Evolutionary conservation across 2,113 vertebrate species (phyloP), one percentile per base, ranked within the genome.

Genomic region (Ursus arctos): DNA sequence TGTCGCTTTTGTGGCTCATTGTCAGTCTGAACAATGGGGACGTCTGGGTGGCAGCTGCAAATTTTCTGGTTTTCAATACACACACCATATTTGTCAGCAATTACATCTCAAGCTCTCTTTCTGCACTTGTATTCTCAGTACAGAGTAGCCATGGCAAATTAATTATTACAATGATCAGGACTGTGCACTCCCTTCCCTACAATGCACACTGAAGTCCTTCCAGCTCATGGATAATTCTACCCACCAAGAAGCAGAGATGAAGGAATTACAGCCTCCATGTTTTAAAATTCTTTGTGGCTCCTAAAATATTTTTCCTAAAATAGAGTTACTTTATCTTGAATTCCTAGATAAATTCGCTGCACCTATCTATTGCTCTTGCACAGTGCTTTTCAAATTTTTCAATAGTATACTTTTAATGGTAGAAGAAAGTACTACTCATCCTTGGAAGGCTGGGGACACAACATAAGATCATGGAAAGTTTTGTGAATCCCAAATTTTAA

Each of bases 41-140:
- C 91, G 95, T 97, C 93, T 96, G 98, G 98, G 98, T 43, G 96
- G 97, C 99, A 99, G 99, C 98, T 99, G 99, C 98, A 97, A 53
- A 93, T 97, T 95, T 91, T 95, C 91, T 96, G 88, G 91, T 98
- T 96, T 97, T 98, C 98, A 98, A 61, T 96, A 83, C 91, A 74
- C 90, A 93, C 14, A 82, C 95, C 53, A 26, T 97, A 95, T 97
- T 98, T 98, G 97, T 79, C 98, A 97, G 95, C 94, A 98, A 98
- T 98, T 98, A 95, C 18, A 61, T 98, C 96, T 95, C 95, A 96
- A 47, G 57, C 88, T 95, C 95, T 98, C 97, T 97, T 53, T 97
- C 96, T 98, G 97, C 94, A 47, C 96, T 98, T 94, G 94, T 96
- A 95, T 96, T 95, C 96, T 98, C 88, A 79, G 57, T 80, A 61